Conservation (phyloP, 1,140 invertebrate species). For the Drosophila pachea region DNA sequence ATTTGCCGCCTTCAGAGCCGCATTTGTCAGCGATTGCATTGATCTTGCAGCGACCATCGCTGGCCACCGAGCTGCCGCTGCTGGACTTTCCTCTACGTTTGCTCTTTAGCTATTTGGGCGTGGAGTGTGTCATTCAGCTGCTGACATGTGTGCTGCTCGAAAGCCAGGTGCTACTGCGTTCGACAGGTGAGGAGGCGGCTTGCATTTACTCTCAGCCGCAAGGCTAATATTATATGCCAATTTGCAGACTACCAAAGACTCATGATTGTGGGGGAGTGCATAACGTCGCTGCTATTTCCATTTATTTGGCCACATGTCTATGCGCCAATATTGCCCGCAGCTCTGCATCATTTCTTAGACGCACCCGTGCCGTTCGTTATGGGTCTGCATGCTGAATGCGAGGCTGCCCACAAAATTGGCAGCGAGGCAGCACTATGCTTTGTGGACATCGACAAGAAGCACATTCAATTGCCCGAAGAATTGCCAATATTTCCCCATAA, state of each 20-base stretch:
- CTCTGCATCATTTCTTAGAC: conserved; percentile 97
- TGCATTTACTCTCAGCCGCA: neutral
- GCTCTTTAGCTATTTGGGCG: conserved; percentile 91
- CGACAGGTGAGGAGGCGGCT: conserved; percentile 83
- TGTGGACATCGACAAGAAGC: conserved; percentile 96
- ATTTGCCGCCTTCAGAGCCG: conserved; percentile 86
- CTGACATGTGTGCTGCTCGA: conserved; percentile 97
- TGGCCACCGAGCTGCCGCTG: conserved; percentile 90
- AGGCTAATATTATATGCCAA: conserved; percentile 2
- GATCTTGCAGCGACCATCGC: conserved; percentile 85
- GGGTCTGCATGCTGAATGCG: conserved; percentile 86
- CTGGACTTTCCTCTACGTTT: conserved; percentile 95
- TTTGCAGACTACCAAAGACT: conserved; percentile 93
- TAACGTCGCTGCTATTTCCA: conserved; percentile 93
- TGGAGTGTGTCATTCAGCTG: conserved; percentile 95
- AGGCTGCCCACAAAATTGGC: conserved; percentile 80
- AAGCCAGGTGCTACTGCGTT: conserved; percentile 96
- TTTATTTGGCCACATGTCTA: conserved; percentile 99
- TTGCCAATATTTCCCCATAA: conserved; percentile 94
- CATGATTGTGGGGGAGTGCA: conserved; percentile 97
- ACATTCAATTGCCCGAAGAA: conserved; percentile 96
- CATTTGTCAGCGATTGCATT: conserved; percentile 84
- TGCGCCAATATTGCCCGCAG: conserved; percentile 97
- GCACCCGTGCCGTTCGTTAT: conserved; percentile 99
- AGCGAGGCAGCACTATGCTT: conserved; percentile 94